These are phyloP conservation scores for Furnarius figulus DNA, from an alignment of 2,113 vertebrate genomes.

Conservation along the genomic window DNA sequence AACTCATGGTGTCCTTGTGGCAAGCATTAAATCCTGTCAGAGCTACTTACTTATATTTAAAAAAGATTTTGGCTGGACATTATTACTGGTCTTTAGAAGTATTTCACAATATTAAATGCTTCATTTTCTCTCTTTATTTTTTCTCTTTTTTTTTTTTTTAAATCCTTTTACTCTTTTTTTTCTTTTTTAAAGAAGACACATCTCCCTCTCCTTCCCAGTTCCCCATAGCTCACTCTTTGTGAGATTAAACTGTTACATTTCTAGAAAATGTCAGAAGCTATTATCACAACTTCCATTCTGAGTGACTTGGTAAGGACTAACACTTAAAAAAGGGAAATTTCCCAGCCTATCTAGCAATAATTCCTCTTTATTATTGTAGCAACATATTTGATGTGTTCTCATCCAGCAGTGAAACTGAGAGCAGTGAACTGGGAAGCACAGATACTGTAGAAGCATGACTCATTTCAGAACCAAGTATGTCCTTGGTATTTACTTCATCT, in stretches of 20 bases:
- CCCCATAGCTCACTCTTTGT: background rate
- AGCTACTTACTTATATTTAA: background rate
- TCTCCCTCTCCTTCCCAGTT: background rate
- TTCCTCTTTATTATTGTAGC: background rate
- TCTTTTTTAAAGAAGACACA: no score
- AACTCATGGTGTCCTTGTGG: background rate
- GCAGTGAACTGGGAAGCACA: background rate
- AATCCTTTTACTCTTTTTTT: background rate
- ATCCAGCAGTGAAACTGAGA: background rate
- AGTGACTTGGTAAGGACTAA: background rate
- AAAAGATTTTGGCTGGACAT: background rate
- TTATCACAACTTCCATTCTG: background rate
- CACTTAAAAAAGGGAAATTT: background rate
- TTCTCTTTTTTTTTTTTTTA: background rate
- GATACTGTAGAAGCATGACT: background rate
- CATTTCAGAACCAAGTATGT: background rate
- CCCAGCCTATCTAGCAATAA: background rate
- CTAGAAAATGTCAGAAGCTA: background rate
- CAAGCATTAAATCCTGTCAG: background rate
- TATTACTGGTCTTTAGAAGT: background rate
- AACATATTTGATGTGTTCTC: background rate
- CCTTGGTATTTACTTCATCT: background rate
- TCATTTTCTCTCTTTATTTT: background rate
- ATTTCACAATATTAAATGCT: background rate
- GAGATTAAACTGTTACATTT: background rate